Percentiles rank a stretch among this genome's conserved stretches.
These are phyloP conservation scores for Urocyon cinereoargenteus DNA, from an alignment of 2,797 vertebrate genomes.

Conservation along the genomic window DNA sequence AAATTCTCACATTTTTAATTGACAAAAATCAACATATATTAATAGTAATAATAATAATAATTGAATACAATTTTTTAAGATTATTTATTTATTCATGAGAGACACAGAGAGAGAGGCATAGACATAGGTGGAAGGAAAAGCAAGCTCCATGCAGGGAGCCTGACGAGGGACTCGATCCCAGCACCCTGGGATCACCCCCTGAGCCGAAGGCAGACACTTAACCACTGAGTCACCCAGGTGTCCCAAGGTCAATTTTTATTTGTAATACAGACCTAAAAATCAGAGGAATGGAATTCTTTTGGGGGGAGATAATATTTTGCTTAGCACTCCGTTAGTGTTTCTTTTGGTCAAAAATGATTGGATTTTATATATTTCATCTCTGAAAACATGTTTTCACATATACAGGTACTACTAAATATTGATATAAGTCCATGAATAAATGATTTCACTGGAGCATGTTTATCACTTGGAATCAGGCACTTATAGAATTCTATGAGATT, in stretches of 20 bases:
- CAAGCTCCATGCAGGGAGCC: no score
- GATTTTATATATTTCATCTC: neutral
- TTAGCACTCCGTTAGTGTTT: neutral
- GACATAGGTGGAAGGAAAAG: no score
- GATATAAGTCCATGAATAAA: neutral
- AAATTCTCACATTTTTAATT: neutral
- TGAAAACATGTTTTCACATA: conserved; percentile 10
- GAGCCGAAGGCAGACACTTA: no score
- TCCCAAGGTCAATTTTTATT: neutral
- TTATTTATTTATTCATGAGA: no score
- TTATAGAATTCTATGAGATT: neutral
- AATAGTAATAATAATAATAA: neutral
- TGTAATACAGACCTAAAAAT: neutral
- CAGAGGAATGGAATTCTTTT: neutral
- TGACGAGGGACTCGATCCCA: no score
- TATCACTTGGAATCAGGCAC: neutral
- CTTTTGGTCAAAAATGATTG: neutral
- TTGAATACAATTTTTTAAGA: no score
- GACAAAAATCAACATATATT: neutral
- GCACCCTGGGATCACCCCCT: no score
- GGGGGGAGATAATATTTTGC: neutral
- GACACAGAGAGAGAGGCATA: no score
- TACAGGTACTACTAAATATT: neutral
- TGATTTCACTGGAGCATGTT: neutral
- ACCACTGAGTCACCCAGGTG: no score